Evolutionary conservation across 2,888 invertebrate genomes (phyloP).

Genomic region (Nephrotoma appendiculata): DNA sequence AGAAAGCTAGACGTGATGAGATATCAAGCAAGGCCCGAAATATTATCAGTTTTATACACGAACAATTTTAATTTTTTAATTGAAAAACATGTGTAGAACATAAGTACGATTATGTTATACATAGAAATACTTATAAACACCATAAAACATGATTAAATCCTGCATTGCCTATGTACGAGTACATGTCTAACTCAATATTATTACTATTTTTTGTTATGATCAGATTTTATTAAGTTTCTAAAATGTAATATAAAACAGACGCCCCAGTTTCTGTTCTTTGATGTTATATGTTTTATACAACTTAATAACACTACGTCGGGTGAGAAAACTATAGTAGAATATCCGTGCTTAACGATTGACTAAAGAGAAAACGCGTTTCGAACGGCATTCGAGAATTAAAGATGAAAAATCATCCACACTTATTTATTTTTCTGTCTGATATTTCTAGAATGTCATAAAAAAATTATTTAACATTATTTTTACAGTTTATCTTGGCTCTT

Average conservation of each 20-base stretch:
- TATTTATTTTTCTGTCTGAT: not conserved
- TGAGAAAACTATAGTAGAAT: not conserved
- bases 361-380: not conserved
- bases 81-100: too few relatives aligned
- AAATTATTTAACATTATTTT: not conserved
- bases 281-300: not conserved
- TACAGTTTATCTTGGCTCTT: not conserved
- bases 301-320: not conserved
- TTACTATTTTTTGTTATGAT: not conserved
- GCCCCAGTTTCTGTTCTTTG: not conserved
- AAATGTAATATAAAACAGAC: not conserved
- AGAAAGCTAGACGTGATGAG: too few relatives aligned
- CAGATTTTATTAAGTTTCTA: not conserved
- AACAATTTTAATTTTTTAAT: too few relatives aligned
- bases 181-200: not conserved
- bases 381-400: not conserved
- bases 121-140: not conserved
- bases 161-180: not conserved
- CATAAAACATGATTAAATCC: not conserved
- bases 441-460: not conserved
- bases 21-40: too few relatives aligned
- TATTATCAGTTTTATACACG: too few relatives aligned
- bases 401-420: not conserved
- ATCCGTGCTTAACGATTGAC: not conserved
- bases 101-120: too few relatives aligned